These are phyloP conservation scores for Notothenia coriiceps DNA, from an alignment of 2,113 vertebrate species.

Conservation along the genomic window DNA sequence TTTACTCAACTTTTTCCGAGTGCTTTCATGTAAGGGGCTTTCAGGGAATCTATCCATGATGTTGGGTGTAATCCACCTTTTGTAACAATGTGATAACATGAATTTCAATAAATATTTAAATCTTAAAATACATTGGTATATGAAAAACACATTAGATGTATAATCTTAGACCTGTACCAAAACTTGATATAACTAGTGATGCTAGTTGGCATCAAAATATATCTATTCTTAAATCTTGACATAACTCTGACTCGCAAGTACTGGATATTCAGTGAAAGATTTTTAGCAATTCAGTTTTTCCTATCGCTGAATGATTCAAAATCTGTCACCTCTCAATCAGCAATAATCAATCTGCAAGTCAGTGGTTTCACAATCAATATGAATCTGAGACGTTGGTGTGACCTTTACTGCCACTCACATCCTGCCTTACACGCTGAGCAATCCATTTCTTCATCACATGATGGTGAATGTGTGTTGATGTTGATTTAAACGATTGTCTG, in stretches of 20 bases:
- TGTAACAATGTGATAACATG: not conserved
- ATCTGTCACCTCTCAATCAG: conserved; percentile 43
- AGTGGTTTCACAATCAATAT: conserved; percentile 63
- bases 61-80: not conserved
- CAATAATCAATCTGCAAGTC: conserved; percentile 40
- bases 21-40: not conserved
- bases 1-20: not conserved
- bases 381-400: conserved; percentile 26
- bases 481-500: not conserved
- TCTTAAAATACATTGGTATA: not conserved
- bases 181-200: not conserved
- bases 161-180: not conserved
- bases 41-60: not conserved
- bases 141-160: not conserved
- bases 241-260: not conserved
- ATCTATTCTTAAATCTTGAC: not conserved
- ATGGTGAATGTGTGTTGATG: not conserved
- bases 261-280: not conserved
- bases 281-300: conserved; percentile 33
- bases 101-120: not conserved
- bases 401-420: not conserved
- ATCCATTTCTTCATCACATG: not conserved
- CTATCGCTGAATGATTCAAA: conserved; percentile 43
- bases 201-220: not conserved
- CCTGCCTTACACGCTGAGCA: not conserved